Evolutionary conservation across 2,888 invertebrate genomes (phyloP).

Genomic region (Sylvicola fuscatus): DNA sequence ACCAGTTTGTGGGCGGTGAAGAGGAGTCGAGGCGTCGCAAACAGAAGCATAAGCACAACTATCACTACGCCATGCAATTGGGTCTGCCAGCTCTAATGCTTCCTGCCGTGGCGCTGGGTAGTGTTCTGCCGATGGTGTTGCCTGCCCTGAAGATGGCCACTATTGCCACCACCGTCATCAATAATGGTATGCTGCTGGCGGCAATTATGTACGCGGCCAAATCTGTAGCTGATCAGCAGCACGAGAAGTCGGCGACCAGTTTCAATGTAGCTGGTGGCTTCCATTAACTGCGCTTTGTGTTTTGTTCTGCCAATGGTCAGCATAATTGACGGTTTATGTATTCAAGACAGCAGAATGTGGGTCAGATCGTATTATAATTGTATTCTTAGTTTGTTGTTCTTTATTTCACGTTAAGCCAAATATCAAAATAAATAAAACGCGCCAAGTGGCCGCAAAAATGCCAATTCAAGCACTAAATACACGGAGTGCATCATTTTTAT

Average conservation of each 20-base stretch:
- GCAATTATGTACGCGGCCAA: slow-evolving; percentile 26
- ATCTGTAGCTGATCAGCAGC: slow-evolving; percentile 11
- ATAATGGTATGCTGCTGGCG: slow-evolving; percentile 43
- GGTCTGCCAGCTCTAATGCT: slow-evolving; percentile 34
- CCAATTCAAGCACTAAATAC: too few species aligned
- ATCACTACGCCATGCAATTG: slow-evolving; percentile 18
- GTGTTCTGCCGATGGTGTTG: slow-evolving; percentile 42
- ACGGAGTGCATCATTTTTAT: too few species aligned
- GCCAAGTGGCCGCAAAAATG: too few species aligned
- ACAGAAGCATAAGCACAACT: slow-evolving; percentile 5
- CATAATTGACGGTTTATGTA: neutral
- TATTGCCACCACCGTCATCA: slow-evolving; percentile 35
- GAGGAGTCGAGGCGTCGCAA: slow-evolving; percentile 9
- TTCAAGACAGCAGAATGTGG: neutral
- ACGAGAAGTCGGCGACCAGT: slow-evolving; percentile 3
- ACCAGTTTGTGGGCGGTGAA: slow-evolving; percentile 15
- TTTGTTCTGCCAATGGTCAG: neutral
- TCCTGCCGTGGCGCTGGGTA: slow-evolving; percentile 42
- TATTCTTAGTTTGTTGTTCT: too few species aligned
- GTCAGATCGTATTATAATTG: too few species aligned
- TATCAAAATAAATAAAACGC: too few species aligned
- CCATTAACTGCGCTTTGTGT: slow-evolving; percentile 9
- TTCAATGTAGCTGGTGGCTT: neutral
- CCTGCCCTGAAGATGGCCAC: slow-evolving; percentile 46
- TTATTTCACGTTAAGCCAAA: too few species aligned